Percentiles rank a stretch among this genome's conserved stretches.
These are phyloP conservation scores for Pseudocheirus occidentalis DNA, from an alignment of 2,797 vertebrate species.

Conservation along the genomic window DNA sequence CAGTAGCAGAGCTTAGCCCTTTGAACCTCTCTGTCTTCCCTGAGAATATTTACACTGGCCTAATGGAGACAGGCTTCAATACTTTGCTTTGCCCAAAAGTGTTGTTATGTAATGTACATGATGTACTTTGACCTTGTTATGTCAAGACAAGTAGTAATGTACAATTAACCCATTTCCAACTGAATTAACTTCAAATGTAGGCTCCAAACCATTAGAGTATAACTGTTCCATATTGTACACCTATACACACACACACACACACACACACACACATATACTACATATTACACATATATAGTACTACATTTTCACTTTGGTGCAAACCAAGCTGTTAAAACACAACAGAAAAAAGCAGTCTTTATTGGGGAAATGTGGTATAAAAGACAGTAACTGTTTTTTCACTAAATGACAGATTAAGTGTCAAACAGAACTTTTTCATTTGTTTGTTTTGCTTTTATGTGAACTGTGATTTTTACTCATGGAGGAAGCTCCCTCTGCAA, in stretches of 20 bases:
- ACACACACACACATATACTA: too few relatives aligned
- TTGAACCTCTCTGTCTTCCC: background rate
- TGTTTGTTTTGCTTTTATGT: background rate
- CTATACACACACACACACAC: too few relatives aligned
- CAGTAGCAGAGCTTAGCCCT: background rate
- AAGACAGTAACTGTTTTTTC: background rate
- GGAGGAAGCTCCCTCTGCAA: background rate
- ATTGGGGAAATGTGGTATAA: background rate
- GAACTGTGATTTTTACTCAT: background rate
- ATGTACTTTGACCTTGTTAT: background rate
- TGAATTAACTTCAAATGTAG: background rate
- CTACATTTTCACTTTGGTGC: background rate
- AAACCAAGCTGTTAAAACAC: background rate
- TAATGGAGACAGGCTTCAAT: background rate
- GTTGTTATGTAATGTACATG: background rate
- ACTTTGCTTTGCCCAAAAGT: background rate
- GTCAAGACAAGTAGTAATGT: background rate
- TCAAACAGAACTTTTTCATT: background rate
- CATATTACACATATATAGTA: background rate
- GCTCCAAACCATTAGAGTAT: background rate
- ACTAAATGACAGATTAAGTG: background rate
- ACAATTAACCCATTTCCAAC: background rate
- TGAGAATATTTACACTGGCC: background rate
- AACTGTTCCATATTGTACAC: background rate
- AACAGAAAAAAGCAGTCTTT: background rate